Base-by-base conservation (phyloP, 2,113 vertebrate genomes). In the Chamaetylas fuelleborni region DNA sequence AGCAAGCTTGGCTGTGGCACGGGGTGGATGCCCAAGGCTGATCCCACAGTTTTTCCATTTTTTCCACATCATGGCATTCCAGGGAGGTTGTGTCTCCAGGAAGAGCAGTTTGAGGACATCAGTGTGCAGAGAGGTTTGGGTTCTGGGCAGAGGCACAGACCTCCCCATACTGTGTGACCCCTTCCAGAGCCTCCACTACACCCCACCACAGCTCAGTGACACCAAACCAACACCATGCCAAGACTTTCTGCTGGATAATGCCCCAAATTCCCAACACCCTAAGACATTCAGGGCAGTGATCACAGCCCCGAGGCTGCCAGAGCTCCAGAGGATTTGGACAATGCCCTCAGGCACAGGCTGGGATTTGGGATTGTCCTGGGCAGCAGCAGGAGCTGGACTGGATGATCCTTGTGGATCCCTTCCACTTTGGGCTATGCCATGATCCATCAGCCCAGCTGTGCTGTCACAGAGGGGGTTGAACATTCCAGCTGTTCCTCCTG, bases 81-180 rank as follows among this genome's bases (percentile, higher is more conserved):
- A 40, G 77, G 14, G 23, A 31, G 50, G 5, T 4, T 47, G 36
- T 65, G 45, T 16, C 45, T 43, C 14, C 47, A 40, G 47, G 26
- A 69, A 10, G 29, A 36, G 50, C 25, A 47, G 24, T 24, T 18
- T 50, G 66, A 64, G 78, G 53, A 13, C 43, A 26, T 8, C 26
- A 9, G 13, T 4, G 17, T 34, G 54, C 76, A 65, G 33, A 57
- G 50, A 50, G 28, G 38, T 24, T 38, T n/a, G 18, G 29, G 36
- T 12, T 15, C 22, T 13, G 42, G 25, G 26, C 26, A 73, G 54
- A 47, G 8, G n/a, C 61, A 40, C 10, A 14, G 3, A 8, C 36
- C 51, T n/a, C 4, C 19, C 31, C 0, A 0, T 10, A 8, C 18
- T 2, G 7, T 2, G 36, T 26, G 29, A 17, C 11, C 19, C 26